These are phyloP conservation scores for Drosophila ananassae DNA, from an alignment of 1,140 invertebrate species.

Conservation along the genomic window DNA sequence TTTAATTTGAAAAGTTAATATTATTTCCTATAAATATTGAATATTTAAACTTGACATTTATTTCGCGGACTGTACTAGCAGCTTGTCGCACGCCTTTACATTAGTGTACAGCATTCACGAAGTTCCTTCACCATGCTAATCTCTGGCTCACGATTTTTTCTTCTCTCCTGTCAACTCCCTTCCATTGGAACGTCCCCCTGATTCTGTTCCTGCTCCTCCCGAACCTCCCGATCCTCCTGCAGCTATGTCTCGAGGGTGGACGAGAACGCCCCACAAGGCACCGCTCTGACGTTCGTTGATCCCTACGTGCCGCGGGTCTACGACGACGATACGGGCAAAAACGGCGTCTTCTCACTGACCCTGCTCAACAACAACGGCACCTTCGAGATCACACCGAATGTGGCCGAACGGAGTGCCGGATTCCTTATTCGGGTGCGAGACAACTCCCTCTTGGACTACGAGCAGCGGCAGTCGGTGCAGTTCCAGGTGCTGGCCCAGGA, in stretches of 20 bases:
- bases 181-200: neutral
- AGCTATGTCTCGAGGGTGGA: slow-evolving; percentile 91
- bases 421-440: slow-evolving; percentile 94
- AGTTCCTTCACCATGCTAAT: slow-evolving; percentile 72
- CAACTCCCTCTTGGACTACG: slow-evolving; percentile 92
- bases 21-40: too few species aligned
- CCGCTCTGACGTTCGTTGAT: slow-evolving; percentile 88
- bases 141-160: slow-evolving; percentile 59
- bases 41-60: neutral
- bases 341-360: slow-evolving; percentile 92
- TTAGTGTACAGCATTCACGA: slow-evolving; percentile 57
- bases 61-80: slow-evolving; percentile 30
- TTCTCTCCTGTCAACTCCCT: slow-evolving; percentile 13
- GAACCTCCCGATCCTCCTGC: slow-evolving; percentile 37
- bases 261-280: slow-evolving; percentile 93
- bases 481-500: slow-evolving; percentile 92
- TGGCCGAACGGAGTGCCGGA: slow-evolving; percentile 91
- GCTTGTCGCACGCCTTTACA: slow-evolving; percentile 56
- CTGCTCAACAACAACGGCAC: slow-evolving; percentile 93
- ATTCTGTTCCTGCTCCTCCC: neutral
- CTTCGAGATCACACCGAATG: slow-evolving; percentile 94
- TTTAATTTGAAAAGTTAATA: too few species aligned
- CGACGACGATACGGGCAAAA: slow-evolving; percentile 91
- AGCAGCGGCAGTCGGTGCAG: slow-evolving; percentile 88
- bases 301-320: slow-evolving; percentile 89